Conservation (phyloP, 2,797 vertebrate species). For the Pangasius macronema region DNA sequence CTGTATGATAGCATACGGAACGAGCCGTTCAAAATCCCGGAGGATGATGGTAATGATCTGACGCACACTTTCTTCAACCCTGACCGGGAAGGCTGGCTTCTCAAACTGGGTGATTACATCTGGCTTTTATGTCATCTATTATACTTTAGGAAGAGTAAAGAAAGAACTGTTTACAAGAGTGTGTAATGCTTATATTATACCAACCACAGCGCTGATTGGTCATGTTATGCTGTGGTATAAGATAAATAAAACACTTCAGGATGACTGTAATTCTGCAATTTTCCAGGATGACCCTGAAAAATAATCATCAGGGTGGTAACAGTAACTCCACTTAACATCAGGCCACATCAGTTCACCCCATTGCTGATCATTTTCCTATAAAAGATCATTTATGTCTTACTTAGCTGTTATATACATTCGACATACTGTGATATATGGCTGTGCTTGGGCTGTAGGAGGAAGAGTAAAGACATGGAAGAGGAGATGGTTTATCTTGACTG, state of each 20-base stretch:
- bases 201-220: background rate
- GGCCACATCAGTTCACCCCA: background rate
- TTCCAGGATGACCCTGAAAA: background rate
- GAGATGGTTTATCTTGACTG: conserved; percentile 81
- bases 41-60: conserved; percentile 87
- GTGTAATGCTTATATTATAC: background rate
- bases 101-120: conserved; percentile 84
- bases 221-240: background rate
- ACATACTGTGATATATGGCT: background rate
- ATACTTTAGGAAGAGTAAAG: background rate
- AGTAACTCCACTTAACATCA: background rate
- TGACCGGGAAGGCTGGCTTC: conserved; percentile 90
- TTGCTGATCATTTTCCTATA: background rate
- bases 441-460: conserved; percentile 66
- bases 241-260: background rate
- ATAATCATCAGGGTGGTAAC: background rate
- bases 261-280: background rate
- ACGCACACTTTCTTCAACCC: conserved; percentile 97
- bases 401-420: background rate
- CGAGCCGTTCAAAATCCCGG: conserved; percentile 90
- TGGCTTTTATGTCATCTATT: background rate
- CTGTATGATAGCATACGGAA: conserved; percentile 92
- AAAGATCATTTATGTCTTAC: background rate
- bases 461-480: conserved; percentile 81
- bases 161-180: background rate